phyloP scores from a whole-genome alignment of 2,797 vertebrate genomes.

The Pseudochromis fuscus region DNA sequence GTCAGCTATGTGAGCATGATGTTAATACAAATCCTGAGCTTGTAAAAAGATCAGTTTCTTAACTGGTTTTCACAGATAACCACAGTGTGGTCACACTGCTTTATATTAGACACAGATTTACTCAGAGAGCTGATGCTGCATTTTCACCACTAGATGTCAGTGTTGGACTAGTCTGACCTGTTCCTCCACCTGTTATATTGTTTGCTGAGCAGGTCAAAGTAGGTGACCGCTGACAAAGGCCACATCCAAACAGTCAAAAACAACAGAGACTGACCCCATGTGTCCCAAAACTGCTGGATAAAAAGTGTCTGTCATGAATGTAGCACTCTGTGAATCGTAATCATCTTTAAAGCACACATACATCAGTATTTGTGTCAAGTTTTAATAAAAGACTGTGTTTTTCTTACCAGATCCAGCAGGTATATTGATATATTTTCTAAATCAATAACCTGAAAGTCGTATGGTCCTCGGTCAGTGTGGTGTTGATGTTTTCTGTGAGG shows the following conservation, averaged over 20 bases:
- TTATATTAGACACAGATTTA: neutral
- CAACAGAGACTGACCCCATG: neutral
- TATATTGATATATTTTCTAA: conserved; percentile 37
- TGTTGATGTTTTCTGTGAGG: conserved; percentile 52
- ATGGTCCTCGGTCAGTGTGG: neutral
- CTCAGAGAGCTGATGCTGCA: neutral
- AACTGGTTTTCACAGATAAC: conserved; percentile 13
- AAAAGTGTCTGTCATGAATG: accelerated
- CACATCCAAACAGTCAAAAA: neutral
- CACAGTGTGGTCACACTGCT: neutral
- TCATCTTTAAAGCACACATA: neutral
- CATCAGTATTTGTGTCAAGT: neutral
- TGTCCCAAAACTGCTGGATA: neutral
- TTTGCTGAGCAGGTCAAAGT: conserved; percentile 30
- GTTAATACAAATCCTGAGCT: neutral
- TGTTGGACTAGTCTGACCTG: conserved; percentile 49
- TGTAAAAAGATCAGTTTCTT: conserved; percentile 25
- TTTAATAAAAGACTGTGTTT: neutral
- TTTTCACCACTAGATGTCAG: conserved; percentile 73
- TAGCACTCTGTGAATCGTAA: neutral
- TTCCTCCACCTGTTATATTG: conserved; percentile 41
- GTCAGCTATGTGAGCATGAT: neutral
- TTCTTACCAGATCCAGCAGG: neutral
- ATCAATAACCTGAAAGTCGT: conserved; percentile 24
- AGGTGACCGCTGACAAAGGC: neutral